Conservation (phyloP, 2,888 invertebrate species). For the Piscicola geometra region DNA sequence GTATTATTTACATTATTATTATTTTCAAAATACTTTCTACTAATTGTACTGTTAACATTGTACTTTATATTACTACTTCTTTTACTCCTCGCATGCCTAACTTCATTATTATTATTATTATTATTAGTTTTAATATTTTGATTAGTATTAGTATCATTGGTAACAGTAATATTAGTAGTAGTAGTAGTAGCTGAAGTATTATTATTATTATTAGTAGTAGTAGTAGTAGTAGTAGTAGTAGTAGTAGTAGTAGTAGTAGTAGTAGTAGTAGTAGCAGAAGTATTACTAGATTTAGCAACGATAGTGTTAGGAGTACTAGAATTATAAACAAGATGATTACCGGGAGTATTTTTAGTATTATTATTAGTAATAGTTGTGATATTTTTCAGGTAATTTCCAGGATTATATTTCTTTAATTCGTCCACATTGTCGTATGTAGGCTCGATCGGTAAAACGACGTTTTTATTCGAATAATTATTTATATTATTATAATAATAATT, state of each 20-base stretch:
- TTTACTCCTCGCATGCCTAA: background rate
- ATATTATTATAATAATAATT: too few species aligned
- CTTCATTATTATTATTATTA: background rate
- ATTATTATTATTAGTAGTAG: background rate
- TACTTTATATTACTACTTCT: background rate
- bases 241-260: background rate
- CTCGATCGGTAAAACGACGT: too few species aligned
- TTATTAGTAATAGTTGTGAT: background rate
- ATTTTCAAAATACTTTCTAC: background rate
- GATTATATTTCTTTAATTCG: background rate
- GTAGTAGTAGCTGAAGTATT: background rate
- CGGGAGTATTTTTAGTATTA: background rate
- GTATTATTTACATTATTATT: conserved; percentile 3
- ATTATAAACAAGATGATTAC: background rate
- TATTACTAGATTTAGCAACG: background rate
- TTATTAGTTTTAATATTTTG: background rate
- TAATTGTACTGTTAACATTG: background rate
- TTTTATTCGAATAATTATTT: too few species aligned
- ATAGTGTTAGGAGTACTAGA: background rate
- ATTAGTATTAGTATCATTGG: background rate
- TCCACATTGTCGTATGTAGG: too few species aligned
- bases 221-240: background rate
- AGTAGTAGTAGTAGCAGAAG: background rate
- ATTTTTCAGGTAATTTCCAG: background rate
- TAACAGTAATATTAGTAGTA: background rate